Evolutionary conservation across 1,140 invertebrate genomes (phyloP).

Genomic region (Drosophila nigrodunni): DNA sequence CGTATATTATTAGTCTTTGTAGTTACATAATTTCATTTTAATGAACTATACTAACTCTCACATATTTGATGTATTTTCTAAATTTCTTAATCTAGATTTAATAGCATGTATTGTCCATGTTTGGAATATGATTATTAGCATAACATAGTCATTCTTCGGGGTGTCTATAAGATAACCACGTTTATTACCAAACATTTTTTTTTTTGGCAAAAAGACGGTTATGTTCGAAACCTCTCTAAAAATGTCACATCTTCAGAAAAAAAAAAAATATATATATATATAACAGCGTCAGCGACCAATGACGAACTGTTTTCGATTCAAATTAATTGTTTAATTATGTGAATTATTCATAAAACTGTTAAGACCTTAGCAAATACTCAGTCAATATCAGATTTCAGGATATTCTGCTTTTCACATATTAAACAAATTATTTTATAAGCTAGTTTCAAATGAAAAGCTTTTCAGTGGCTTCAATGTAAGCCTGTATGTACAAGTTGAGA

Average conservation of each 20-base stretch:
- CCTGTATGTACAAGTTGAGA: neutral
- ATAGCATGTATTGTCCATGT: neutral
- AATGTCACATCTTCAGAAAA: too few species aligned
- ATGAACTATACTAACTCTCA: conserved; percentile 8
- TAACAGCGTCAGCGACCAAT: too few species aligned
- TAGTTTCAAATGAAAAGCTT: too few species aligned
- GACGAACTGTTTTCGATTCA: too few species aligned
- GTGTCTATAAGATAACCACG: neutral
- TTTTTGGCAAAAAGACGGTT: too few species aligned
- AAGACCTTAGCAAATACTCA: neutral
- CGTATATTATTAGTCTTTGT: conserved; percentile 18
- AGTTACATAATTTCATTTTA: conserved; percentile 17
- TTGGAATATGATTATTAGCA: neutral
- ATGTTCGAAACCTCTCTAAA: too few species aligned
- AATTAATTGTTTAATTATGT: too few species aligned
- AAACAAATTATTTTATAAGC: too few species aligned
- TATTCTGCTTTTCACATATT: neutral
- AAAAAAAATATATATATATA: too few species aligned
- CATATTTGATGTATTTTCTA: conserved; percentile 5
- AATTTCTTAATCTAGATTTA: neutral
- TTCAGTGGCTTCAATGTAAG: neutral
- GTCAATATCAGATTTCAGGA: neutral
- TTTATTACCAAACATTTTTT: neutral
- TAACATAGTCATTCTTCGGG: neutral
- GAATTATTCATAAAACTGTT: neutral